Percentiles rank a stretch among this genome's conserved stretches.
Conservation (phyloP, 2,888 invertebrate genomes). For the Tholera decimalis region DNA sequence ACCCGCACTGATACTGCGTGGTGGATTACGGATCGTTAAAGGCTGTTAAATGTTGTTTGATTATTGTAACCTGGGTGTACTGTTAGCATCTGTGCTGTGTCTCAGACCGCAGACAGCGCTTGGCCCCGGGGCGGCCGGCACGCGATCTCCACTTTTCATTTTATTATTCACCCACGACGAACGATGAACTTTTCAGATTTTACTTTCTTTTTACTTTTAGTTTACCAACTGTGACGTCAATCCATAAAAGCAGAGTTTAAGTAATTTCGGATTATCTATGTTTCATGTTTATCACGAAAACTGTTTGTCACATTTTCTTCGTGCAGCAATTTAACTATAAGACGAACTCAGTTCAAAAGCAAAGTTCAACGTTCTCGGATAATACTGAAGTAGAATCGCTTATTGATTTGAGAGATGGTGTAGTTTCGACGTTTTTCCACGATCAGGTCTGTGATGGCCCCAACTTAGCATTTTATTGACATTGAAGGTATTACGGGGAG, state of each 20-base stretch:
- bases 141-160: slow-evolving; percentile 72
- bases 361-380: slow-evolving; percentile 36
- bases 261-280: slow-evolving; percentile 5
- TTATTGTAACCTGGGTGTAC: slow-evolving; percentile 15
- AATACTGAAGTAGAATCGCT: slow-evolving; percentile 10
- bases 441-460: slow-evolving; percentile 20
- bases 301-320: slow-evolving; percentile 25
- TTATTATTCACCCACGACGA: slow-evolving; percentile 72
- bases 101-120: slow-evolving; percentile 48
- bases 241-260: slow-evolving; percentile 1
- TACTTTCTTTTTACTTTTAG: slow-evolving; percentile 69
- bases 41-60: too few species aligned
- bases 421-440: slow-evolving; percentile 5
- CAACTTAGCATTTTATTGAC: slow-evolving; percentile 52
- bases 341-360: slow-evolving; percentile 10
- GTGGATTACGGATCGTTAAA: too few species aligned
- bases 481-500: slow-evolving; percentile 29
- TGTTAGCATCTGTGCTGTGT: slow-evolving; percentile 19
- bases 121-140: slow-evolving; percentile 69
- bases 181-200: slow-evolving; percentile 80
- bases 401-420: slow-evolving; percentile 6
- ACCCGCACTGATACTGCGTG: too few species aligned
- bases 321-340: slow-evolving; percentile 16
- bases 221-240: slow-evolving; percentile 29
- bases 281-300: slow-evolving; percentile 22